Percentiles rank a stretch among this genome's conserved stretches.
Evolutionary conservation across 2,888 invertebrate genomes (phyloP).

Genomic region (Agriotes lineatus): DNA sequence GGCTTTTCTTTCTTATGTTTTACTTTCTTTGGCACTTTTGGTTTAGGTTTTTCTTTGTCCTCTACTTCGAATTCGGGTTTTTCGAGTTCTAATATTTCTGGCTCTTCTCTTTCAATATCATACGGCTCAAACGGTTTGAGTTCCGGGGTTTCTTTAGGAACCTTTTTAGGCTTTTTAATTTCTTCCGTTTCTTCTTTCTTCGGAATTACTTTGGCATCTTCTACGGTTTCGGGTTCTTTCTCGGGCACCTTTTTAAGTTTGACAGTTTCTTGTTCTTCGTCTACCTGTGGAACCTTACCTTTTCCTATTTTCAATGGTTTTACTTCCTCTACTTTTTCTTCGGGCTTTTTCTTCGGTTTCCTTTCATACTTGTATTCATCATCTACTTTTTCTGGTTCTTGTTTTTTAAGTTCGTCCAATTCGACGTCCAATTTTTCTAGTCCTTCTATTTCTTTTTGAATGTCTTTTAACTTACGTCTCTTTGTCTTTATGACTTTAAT

Average conservation of each 20-base stretch:
- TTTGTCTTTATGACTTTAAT: conserved; percentile 71
- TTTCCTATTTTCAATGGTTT: conserved; percentile 64
- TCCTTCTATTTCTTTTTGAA: conserved; percentile 69
- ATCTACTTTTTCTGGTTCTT: conserved; percentile 57
- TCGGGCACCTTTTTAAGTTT: conserved; percentile 64
- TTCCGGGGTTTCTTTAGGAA: conserved; percentile 60
- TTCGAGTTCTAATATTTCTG: conserved; percentile 59
- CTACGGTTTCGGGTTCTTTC: conserved; percentile 58
- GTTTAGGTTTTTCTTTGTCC: conserved; percentile 51
- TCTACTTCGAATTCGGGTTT: conserved; percentile 59
- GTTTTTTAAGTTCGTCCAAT: conserved; percentile 64
- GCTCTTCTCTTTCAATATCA: conserved; percentile 62
- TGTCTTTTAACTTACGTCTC: conserved; percentile 65
- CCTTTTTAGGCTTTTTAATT: conserved; percentile 49
- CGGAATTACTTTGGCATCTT: conserved; percentile 43
- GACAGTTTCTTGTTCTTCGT: conserved; percentile 57
- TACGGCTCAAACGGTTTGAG: conserved; percentile 61
- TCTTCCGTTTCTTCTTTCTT: conserved; percentile 29
- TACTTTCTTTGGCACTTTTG: conserved; percentile 50
- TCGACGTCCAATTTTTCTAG: conserved; percentile 57
- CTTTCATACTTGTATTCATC: conserved; percentile 54
- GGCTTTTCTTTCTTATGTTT: conserved; percentile 48
- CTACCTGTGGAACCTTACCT: conserved; percentile 64
- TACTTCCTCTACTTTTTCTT: conserved; percentile 61
- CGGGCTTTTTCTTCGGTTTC: conserved; percentile 52